Evolutionary conservation across 2,888 invertebrate species (phyloP).

Genomic region (Lasioglossum morio): DNA sequence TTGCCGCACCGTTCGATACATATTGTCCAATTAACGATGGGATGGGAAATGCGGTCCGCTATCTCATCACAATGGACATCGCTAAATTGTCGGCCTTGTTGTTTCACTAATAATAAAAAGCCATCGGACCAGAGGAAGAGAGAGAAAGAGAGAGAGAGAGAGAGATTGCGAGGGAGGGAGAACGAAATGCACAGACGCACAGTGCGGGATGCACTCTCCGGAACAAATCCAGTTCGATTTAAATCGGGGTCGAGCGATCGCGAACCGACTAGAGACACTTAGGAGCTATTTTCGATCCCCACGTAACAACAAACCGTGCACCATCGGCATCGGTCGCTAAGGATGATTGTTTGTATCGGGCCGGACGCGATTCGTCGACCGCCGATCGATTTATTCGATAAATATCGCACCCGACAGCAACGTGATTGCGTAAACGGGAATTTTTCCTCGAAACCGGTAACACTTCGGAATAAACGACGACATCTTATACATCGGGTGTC

Average conservation of each 20-base stretch:
- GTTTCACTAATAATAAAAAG: conserved; percentile 4
- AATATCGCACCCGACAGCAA: neutral
- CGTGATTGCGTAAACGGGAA: neutral
- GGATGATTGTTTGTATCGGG: neutral
- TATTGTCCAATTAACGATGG: conserved; percentile 1
- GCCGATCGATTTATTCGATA: neutral
- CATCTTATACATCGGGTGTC: neutral
- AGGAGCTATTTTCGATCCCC: neutral
- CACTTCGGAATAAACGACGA: neutral
- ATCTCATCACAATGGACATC: neutral
- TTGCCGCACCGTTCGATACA: neutral
- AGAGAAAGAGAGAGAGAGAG: too few species aligned
- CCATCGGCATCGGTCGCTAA: neutral
- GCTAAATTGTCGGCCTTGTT: neutral
- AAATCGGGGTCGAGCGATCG: conserved; percentile 58
- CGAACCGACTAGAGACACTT: conserved; percentile 2
- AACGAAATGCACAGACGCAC: neutral
- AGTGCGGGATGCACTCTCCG: neutral
- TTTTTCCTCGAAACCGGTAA: neutral
- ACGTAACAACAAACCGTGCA: neutral
- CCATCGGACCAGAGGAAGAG: neutral
- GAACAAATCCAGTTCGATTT: conserved; percentile 46
- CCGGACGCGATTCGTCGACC: neutral
- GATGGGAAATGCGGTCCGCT: neutral
- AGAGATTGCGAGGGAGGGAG: too few species aligned